Base-by-base conservation (phyloP, 2,888 invertebrate species). In the Smittia sp. region DNA sequence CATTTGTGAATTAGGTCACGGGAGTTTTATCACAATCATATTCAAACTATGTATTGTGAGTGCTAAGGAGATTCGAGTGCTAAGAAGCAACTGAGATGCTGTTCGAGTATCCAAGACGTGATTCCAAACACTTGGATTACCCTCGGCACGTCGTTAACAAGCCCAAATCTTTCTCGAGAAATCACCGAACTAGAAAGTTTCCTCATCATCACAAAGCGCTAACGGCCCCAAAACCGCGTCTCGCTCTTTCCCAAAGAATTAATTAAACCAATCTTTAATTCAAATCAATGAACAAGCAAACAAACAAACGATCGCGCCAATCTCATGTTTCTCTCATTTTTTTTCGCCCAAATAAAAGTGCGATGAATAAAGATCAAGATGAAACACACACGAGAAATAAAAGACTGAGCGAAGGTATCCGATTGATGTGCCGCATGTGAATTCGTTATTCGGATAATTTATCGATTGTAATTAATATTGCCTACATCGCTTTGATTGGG, bases 391-490 rank as follows among this genome's bases (percentile, higher is more conserved):
- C 63, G 27, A 27, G 22, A 22, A 2, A 58, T 58, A 18, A 27
- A 63, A 27, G 18, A 63, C 27, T 27, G 25, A 63, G 20, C 15
- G 9, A 63, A 63, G 27, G 22, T 58, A 58, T 58, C 27, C 25
- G 25, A 24, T 58, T 58, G 58, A 58, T 58, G 58, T 58, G 18
- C 58, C 58, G 58, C 58, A 63, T 24, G 27, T 25, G 27, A 27
- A 27, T 63, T 63, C 25, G 63, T 63, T 63, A 63, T 63, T 63
- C 27, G 6, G 11, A 63, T 58, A 63, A 25, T 63, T 63, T 63
- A 63, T 63, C 13, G 63, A 63, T 63, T 63, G 25, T 63, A 63
- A 63, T 63, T 63, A 63, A 63, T 63, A 63, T 63, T 63, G 27
- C 58, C 24, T 24, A 58, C 15, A 58, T 58, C 24, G 22, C 27